A percentile compares a stretch with the other conserved stretches of the same genome.
Conservation (phyloP, 2,113 vertebrate species). For the Delphinus delphis region DNA sequence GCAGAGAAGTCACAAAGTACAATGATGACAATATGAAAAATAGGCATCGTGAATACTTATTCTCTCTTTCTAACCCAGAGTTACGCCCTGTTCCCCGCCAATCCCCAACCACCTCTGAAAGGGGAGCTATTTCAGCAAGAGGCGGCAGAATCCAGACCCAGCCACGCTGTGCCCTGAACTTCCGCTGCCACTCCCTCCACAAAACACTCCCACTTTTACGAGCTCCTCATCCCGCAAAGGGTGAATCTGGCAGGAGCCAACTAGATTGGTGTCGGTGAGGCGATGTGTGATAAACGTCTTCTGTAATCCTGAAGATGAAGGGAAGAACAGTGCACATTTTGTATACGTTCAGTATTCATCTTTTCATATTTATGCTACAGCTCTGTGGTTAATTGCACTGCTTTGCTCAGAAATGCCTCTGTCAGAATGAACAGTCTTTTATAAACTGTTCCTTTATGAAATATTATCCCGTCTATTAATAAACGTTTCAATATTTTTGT, state of each 20-base stretch:
- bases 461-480: constrained; percentile 33
- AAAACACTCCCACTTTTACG: neutral
- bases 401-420: constrained; percentile 33
- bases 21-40: neutral
- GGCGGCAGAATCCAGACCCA: neutral
- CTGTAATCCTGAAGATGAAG: neutral
- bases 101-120: neutral
- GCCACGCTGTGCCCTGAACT: neutral
- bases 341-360: neutral
- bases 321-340: neutral
- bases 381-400: neutral
- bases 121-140: neutral
- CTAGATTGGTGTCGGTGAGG: neutral
- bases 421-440: constrained; percentile 31
- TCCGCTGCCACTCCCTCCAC: neutral
- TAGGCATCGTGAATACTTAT: neutral
- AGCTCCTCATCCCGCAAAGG: neutral
- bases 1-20: constrained; percentile 25
- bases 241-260: neutral
- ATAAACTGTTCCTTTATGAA: constrained; percentile 44
- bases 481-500: constrained; percentile 18
- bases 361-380: constrained; percentile 11
- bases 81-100: neutral
- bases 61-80: neutral
- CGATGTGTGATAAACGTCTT: neutral